Percentiles rank a stretch among this genome's conserved stretches.
Conservation (phyloP, 2,797 vertebrate genomes). For the Synanceia verrucosa region DNA sequence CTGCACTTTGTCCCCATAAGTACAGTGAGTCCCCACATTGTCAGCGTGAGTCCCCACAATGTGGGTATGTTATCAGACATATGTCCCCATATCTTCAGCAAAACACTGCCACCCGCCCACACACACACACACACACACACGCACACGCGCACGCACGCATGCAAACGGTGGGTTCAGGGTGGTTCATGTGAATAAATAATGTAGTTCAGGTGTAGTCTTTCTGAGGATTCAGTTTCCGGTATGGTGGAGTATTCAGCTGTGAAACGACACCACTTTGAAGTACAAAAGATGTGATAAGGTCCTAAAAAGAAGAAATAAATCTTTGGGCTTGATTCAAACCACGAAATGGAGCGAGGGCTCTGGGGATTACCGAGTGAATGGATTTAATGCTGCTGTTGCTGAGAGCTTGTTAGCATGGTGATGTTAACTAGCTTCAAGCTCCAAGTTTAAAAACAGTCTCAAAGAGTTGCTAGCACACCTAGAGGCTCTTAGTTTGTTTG, state of each 20-base stretch:
- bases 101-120: too few relatives aligned
- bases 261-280: constrained; percentile 50
- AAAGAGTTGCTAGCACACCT: not conserved
- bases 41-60: too few relatives aligned
- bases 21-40: too few relatives aligned
- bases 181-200: constrained; percentile 58
- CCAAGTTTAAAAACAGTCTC: not conserved
- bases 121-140: not conserved
- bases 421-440: not conserved
- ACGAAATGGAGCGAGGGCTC: not conserved
- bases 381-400: not conserved
- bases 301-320: not conserved
- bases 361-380: not conserved
- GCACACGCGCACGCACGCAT: not conserved
- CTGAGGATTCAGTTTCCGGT: constrained; percentile 38
- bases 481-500: not conserved
- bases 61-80: too few relatives aligned
- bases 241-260: constrained; percentile 37
- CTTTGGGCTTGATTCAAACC: not conserved
- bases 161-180: constrained; percentile 18
- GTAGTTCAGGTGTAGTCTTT: constrained; percentile 47
- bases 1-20: too few relatives aligned
- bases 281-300: constrained; percentile 38
- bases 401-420: not conserved
- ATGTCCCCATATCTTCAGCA: too few relatives aligned